Base-by-base conservation (phyloP, 2,113 vertebrate genomes). In the Orycteropus afer region DNA sequence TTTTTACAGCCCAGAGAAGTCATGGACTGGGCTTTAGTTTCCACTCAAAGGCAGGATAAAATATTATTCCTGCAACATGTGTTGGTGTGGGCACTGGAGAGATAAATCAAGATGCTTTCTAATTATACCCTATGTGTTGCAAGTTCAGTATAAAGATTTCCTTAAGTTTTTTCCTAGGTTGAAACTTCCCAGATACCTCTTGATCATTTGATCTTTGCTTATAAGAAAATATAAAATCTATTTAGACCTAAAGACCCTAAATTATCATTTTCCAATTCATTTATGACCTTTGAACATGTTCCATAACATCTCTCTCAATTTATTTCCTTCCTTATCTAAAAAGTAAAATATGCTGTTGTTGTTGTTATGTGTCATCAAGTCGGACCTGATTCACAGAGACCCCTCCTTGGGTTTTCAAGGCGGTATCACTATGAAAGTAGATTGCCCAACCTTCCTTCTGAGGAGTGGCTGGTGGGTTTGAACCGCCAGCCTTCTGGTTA, bases 301-400 rank as follows among this genome's bases (percentile, higher is more conserved):
- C 4, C n/a, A 55, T 45, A 77, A 40, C 2, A 10, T 53, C 42
- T 89, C 87, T 51, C 47, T 82, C 23, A 57, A 57, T 57, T 57
- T 57, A 80, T 61, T 78, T 86, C 80, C 40, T 90, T 88, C 34
- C 45, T 42, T 90, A 86, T 49, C 37, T 88, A 67, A 69, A 80
- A 82, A 83, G 3, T 37, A 61, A 93, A 73, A 83, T 84, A 51
- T n/a, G n/a, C n/a, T n/a, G n/a, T n/a, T n/a, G n/a, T n/a, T n/a
- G n/a, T n/a, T n/a, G n/a, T n/a, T n/a, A n/a, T n/a, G n/a, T n/a
- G n/a, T n/a, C n/a, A n/a, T n/a, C n/a, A n/a, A n/a, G n/a, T n/a
- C n/a, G n/a, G n/a, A n/a, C n/a, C n/a, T n/a, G n/a, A n/a, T n/a
- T n/a, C n/a, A n/a, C n/a, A n/a, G n/a, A n/a, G n/a, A n/a, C n/a